Evolutionary conservation across 2,888 invertebrate species (phyloP).

Genomic region (Cantharis rustica): DNA sequence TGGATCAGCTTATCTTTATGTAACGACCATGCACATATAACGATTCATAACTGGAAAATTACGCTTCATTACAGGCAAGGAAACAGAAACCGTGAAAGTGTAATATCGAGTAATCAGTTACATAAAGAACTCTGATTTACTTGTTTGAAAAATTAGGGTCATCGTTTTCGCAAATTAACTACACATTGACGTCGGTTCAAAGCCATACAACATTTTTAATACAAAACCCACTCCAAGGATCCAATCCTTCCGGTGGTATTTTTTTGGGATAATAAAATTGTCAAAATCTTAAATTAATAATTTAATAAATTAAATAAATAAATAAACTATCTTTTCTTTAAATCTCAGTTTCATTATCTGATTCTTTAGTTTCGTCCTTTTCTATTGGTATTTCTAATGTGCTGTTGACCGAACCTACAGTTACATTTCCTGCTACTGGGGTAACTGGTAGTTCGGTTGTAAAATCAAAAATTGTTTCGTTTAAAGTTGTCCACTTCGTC

Average conservation of each 20-base stretch:
- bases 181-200: neutral
- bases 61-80: neutral
- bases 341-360: neutral
- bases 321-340: neutral
- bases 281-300: neutral
- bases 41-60: neutral
- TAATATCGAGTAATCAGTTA: neutral
- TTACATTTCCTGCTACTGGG: neutral
- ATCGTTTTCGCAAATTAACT: neutral
- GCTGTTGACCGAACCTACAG: neutral
- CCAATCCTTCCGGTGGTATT: too few species aligned
- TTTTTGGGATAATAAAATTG: neutral
- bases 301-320: neutral
- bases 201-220: neutral
- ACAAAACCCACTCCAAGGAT: neutral
- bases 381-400: neutral
- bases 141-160: neutral
- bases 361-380: neutral
- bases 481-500: conserved; percentile 25
- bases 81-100: conserved; percentile 3
- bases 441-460: conserved; percentile 8
- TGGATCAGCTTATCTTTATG: neutral
- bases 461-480: conserved; percentile 2
- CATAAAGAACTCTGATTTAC: neutral
- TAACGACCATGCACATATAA: neutral